phyloP scores from a whole-genome alignment of 2,797 vertebrate species.

The Choloepus didactylus region DNA sequence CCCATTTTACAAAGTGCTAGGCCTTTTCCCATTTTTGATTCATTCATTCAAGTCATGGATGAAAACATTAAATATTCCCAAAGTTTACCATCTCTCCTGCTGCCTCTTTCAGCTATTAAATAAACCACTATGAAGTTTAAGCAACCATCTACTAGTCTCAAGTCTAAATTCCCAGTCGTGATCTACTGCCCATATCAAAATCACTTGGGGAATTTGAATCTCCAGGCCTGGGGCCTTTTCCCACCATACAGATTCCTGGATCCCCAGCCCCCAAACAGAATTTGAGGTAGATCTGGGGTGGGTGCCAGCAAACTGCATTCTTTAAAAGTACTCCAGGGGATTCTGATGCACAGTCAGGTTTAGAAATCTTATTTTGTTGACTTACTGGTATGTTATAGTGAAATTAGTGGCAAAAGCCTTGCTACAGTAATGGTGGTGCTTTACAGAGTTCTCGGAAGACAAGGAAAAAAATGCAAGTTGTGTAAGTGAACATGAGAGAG shows the following conservation, averaged over 20 bases:
- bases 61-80: conserved; percentile 10
- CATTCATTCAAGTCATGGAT: not conserved
- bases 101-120: conserved; percentile 38
- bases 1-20: conserved; percentile 6
- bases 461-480: conserved; percentile 35
- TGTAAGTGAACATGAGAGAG: conserved; percentile 25
- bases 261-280: not conserved
- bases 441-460: conserved; percentile 35
- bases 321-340: conserved; percentile 36
- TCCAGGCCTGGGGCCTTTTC: conserved; percentile 16
- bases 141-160: not conserved
- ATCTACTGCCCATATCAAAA: not conserved
- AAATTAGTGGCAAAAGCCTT: conserved; percentile 47
- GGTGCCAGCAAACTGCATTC: not conserved
- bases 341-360: conserved; percentile 37
- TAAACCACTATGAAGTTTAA: conserved; percentile 43
- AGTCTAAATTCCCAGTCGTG: not conserved
- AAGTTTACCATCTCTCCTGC: conserved; percentile 44
- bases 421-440: not conserved
- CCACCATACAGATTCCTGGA: not conserved
- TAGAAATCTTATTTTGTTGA: conserved; percentile 54
- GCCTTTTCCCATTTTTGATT: conserved; percentile 17
- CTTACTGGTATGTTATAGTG: conserved; percentile 27
- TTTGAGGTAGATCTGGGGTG: not conserved
- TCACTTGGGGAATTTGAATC: not conserved